Evolutionary conservation across 2,113 vertebrate species (phyloP).

Genomic region (Narcine bancroftii): DNA sequence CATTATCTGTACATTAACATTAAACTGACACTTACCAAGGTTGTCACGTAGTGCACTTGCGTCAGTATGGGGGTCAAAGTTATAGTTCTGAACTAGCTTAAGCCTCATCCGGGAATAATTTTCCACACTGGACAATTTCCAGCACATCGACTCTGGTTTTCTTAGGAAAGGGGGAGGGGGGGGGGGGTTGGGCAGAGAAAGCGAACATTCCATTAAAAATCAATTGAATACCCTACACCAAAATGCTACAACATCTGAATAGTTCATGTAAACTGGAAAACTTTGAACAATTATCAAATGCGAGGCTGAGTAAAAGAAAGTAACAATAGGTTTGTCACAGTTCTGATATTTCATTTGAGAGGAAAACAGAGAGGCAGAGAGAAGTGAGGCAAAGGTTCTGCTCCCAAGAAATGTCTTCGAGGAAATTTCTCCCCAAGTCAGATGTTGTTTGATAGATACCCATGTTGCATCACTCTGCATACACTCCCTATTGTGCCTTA

Average conservation of each 20-base stretch:
- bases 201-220: slow-evolving; percentile 34
- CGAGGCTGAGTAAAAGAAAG: not conserved
- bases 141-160: slow-evolving; percentile 64
- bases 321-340: not conserved
- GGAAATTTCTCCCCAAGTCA: too few relatives aligned
- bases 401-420: too few relatives aligned
- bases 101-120: slow-evolving; percentile 94
- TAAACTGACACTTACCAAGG: slow-evolving; percentile 63
- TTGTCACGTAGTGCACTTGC: slow-evolving; percentile 92
- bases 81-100: slow-evolving; percentile 83
- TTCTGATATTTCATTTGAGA: not conserved
- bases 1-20: not conserved
- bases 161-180: slow-evolving; percentile 51
- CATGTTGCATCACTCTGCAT: too few relatives aligned
- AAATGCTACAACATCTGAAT: slow-evolving; percentile 20
- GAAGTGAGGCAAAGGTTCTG: too few relatives aligned
- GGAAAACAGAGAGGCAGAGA: not conserved
- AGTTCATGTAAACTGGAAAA: too few relatives aligned
- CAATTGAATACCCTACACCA: slow-evolving; percentile 30
- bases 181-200: slow-evolving; percentile 33
- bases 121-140: slow-evolving; percentile 87
- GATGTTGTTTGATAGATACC: too few relatives aligned
- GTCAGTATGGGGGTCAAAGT: slow-evolving; percentile 74
- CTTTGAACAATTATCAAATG: not conserved
- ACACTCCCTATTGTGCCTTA: too few relatives aligned